phyloP scores from a whole-genome alignment of 2,797 vertebrate species.

The Lophotriccus pileatus region DNA sequence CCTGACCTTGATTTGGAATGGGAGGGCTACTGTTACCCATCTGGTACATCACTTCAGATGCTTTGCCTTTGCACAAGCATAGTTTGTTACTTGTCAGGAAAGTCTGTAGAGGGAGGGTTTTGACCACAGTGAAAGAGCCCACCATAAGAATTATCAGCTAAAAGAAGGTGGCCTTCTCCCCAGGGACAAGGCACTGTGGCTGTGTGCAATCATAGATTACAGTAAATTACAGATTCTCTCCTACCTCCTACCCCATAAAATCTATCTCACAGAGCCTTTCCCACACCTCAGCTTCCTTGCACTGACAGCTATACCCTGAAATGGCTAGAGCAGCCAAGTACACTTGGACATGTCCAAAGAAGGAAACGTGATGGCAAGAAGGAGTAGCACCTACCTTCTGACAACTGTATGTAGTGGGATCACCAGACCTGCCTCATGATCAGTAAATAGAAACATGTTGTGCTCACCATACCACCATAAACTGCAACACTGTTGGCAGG shows the following conservation, averaged over 20 bases:
- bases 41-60: background rate
- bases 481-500: background rate
- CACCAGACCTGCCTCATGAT: background rate
- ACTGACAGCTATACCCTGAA: background rate
- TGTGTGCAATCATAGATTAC: background rate
- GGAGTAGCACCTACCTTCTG: background rate
- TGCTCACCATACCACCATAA: background rate
- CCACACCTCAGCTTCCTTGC: background rate
- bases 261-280: background rate
- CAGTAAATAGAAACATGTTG: background rate
- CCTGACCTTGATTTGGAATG: background rate
- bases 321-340: background rate
- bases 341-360: background rate
- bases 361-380: accelerated
- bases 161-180: background rate
- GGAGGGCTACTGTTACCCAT: background rate
- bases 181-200: background rate
- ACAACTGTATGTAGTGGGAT: background rate
- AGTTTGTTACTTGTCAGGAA: background rate
- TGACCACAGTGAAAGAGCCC: background rate
- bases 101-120: background rate
- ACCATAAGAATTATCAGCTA: background rate
- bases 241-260: background rate
- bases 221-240: background rate
- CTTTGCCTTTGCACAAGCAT: background rate